Base-by-base conservation (phyloP, 2,888 invertebrate species). In the Spilosoma lubricipeda region DNA sequence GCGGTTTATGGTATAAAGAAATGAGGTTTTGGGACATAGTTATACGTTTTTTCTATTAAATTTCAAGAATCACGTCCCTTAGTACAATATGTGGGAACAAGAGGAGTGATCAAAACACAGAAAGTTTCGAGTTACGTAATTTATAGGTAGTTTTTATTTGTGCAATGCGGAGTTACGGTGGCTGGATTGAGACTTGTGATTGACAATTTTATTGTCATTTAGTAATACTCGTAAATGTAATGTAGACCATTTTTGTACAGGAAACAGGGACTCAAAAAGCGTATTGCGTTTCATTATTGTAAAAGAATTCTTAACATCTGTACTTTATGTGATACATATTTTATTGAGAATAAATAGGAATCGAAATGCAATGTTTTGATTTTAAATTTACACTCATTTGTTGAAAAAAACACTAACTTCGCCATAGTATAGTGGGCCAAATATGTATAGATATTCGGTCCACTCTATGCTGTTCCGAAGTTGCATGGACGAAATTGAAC, bases 31-130 rank as follows among this genome's bases (percentile, higher is more conserved):
- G 88, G 90, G 87, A 86, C 88, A 87, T 88, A 91, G 89, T 89
- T 88, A 81, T 88, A 87, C 88, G 89, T 92, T 95, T 92, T 93
- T 88, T 84, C 27, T 27, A 90, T 86, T 88, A 87, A 90, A 91
- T 90, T 86, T 86, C 77, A 80, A 85, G 88, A 79, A 89, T 85
- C 87, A 90, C 89, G 87, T 88, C 89, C 87, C 92, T 88, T 90
- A 93, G 89, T 92, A 90, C 91, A 91, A 92, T 85, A 89, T 89
- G 89, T 89, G 91, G 91, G 92, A 93, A 93, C 93, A 93, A 91
- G 92, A 91, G 93, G 94, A 93, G 95, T 95, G 95, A 95, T 94
- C 94, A 93, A 91, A 95, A 94, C 89, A 93, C 83, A 85, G 83
- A 87, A 73, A 90, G 86, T 88, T 85, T 88, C 83, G 81, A 81